A percentile compares a stretch with the other conserved stretches of the same genome.
phyloP scores from a whole-genome alignment of 2,888 invertebrate species.

The Venustoraphidia nigricollis region DNA sequence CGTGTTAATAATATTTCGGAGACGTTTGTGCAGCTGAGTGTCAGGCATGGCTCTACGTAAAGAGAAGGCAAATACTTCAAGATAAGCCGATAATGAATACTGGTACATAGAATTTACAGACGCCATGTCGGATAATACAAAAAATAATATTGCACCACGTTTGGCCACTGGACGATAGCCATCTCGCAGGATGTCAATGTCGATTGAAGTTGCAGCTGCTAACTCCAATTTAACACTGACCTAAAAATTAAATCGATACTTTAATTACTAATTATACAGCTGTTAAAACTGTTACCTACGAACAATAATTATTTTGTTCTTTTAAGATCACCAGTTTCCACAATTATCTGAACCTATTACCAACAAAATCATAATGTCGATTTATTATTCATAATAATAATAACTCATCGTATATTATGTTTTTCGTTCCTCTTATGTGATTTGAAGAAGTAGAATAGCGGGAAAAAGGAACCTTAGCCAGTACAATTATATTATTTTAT shows the following conservation, averaged over 20 bases:
- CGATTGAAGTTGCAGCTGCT: slow-evolving; percentile 57
- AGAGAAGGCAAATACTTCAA: slow-evolving; percentile 71
- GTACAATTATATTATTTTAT: no score
- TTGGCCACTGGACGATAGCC: slow-evolving; percentile 75
- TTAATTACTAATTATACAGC: no score
- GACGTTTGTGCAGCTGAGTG: slow-evolving; percentile 52
- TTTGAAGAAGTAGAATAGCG: no score
- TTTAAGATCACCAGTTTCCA: no score
- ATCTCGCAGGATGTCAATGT: slow-evolving; percentile 71
- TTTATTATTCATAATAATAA: no score
- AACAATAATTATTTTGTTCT: no score
- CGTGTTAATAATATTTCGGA: slow-evolving; percentile 68
- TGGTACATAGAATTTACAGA: slow-evolving; percentile 84
- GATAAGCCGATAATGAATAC: slow-evolving; percentile 71
- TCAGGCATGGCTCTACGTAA: slow-evolving; percentile 72
- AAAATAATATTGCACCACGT: slow-evolving; percentile 80
- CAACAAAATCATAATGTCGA: no score
- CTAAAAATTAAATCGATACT: slow-evolving; percentile 18
- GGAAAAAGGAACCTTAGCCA: no score
- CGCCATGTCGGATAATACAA: slow-evolving; percentile 81
- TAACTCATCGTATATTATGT: no score
- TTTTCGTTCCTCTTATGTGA: no score
- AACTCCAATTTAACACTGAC: slow-evolving; percentile 61
- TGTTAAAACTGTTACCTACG: no score
- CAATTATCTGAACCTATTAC: no score